A percentile compares a stretch with the other conserved stretches of the same genome.
Evolutionary conservation across 2,797 vertebrate genomes (phyloP).

Genomic region (Catharus ustulatus): DNA sequence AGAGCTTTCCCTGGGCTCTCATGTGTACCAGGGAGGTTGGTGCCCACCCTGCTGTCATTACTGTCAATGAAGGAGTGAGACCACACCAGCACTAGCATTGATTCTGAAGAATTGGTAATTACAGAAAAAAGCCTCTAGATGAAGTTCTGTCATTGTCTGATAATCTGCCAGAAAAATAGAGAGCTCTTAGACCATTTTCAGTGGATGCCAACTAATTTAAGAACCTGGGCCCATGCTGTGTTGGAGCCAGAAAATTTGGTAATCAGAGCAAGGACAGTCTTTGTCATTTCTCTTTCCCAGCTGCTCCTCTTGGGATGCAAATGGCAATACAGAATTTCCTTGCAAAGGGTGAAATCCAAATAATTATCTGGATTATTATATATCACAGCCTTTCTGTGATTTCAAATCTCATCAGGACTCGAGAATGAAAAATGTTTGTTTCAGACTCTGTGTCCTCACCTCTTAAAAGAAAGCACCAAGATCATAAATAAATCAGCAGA

Average conservation of each 20-base stretch:
- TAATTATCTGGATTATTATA: not conserved
- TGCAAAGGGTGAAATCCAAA: not conserved
- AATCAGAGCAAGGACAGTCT: not conserved
- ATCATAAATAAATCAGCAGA: not conserved
- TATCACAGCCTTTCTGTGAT: not conserved
- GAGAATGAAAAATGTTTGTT: not conserved
- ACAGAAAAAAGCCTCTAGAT: not conserved
- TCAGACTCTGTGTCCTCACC: not conserved
- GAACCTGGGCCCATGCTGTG: not conserved
- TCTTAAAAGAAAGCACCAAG: not conserved
- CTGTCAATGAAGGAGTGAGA: not conserved
- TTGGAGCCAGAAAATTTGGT: not conserved
- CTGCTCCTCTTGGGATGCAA: not conserved
- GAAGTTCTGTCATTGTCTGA: not conserved
- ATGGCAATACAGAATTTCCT: not conserved
- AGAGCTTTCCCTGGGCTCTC: not conserved
- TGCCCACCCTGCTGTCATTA: fast-evolving
- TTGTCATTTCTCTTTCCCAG: not conserved
- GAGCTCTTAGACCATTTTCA: not conserved
- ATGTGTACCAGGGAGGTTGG: not conserved
- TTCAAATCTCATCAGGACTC: not conserved
- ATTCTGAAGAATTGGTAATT: not conserved
- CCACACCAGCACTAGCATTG: not conserved
- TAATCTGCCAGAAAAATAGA: not conserved
- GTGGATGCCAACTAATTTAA: not conserved